phyloP scores from a whole-genome alignment of 2,113 vertebrate species.

The Lipotes vexillifer region DNA sequence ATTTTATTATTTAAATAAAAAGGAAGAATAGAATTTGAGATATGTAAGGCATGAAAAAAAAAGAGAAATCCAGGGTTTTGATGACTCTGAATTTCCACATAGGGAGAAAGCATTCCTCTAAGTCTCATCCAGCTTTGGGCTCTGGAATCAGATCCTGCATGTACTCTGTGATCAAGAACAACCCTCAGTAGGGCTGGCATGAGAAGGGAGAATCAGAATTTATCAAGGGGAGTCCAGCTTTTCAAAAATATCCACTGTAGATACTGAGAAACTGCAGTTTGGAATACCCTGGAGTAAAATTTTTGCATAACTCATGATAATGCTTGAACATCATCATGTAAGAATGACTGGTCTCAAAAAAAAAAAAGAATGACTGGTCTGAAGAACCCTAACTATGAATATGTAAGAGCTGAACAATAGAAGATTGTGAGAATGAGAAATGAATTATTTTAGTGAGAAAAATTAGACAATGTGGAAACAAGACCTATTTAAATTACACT shows the following conservation, averaged over 20 bases:
- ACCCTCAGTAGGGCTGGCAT: not conserved
- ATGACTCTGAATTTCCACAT: not conserved
- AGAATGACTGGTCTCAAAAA: not conserved
- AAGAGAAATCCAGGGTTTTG: not conserved
- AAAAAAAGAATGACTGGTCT: not conserved
- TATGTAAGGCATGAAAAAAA: not conserved
- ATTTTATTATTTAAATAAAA: not conserved
- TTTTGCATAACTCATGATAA: too few species aligned
- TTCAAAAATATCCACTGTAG: not conserved
- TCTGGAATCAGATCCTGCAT: not conserved
- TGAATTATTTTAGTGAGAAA: not conserved
- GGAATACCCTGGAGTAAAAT: not conserved
- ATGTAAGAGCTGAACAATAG: not conserved
- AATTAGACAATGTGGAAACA: conserved; percentile 9
- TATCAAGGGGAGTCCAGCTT: not conserved
- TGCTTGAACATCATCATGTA: not conserved
- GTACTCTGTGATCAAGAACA: not conserved
- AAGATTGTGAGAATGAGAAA: not conserved
- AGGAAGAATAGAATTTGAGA: not conserved
- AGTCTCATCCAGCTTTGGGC: not conserved
- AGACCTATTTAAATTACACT: not conserved
- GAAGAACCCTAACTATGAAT: not conserved
- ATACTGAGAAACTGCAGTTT: not conserved
- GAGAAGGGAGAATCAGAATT: not conserved
- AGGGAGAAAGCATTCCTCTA: not conserved